Base-by-base conservation (phyloP, 2,113 vertebrate genomes). In the Sinocyclocheilus anshuiensis region DNA sequence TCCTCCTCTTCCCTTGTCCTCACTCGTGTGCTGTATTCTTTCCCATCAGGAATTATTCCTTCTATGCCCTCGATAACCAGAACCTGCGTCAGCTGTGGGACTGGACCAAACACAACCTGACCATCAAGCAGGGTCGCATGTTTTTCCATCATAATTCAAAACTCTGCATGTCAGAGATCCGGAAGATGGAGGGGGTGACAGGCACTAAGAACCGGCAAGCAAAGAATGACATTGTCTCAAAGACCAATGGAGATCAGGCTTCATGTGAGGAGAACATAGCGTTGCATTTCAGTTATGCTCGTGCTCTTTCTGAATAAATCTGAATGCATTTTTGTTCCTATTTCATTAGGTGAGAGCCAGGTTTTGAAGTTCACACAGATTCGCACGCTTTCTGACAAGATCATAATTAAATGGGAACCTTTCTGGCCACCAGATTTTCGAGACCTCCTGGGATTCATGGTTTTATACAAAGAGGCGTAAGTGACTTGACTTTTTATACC, bases 381-480 rank as follows among this genome's bases (percentile, higher is more conserved):
- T 16, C 95, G 95, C 80, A 97, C 96, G 0, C 42, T 90, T 1
- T 92, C 87, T 0, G 97, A 96, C 92, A 98, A 97, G 93, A 98
- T 99, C 88, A 90, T 98, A 11, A 88, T 99, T 75, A 97, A 88
- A 88, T 99, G 98, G 98, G 94, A 97, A 84, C 91, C 97, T 0
- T 99, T 98, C 87, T 99, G 98, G 98, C 98, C 98, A 0, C 94
- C 93, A 0, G 98, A 99, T 90, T 99, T 96, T 91, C 94, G 98
- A 79, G 98, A 99, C 88, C 95, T 99, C 45, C 90, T 99, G 91
- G 98, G 98, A 1, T 99, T 99, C 82, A 98, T 99, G 97, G 95
- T 99, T 0, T 97, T 99, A 84, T 99, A 98, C 91, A 99, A 98
- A 88, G 98, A 99, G 88, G 97, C 98, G 98, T 99, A 93, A 97